Base-by-base conservation (phyloP, 1,140 invertebrate species). In the Drosophila auraria region DNA sequence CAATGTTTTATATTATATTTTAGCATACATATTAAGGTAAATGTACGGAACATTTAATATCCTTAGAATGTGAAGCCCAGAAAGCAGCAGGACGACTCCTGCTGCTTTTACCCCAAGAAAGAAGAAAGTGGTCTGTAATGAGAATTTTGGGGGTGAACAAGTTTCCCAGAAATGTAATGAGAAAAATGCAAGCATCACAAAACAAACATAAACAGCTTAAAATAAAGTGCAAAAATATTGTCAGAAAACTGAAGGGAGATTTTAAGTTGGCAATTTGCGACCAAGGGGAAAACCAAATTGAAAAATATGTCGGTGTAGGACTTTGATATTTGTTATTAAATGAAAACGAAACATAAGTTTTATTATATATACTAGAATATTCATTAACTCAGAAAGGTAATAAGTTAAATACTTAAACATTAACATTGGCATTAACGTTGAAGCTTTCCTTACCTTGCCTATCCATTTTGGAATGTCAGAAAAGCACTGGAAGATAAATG, bases 161-260 rank as follows among this genome's bases (percentile, higher is more conserved):
- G 56, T 73, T 49, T 66, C 40, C 58, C 68, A 64, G 72, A 61
- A 61, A 83, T 83, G 2, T 5, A 42, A 54, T 33, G 5, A 54
- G 30, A 54, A 14, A 44, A 33, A 33, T 83, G 72, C 81, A 30
- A 30, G 27, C 27, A 30, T 30, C 27, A 30, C 27, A 83, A 87
- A 63, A 57, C 66, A 78, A 87, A 87, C 77, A 80, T 71, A 87
- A 87, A 78, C 83, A 87, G 79, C 83, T 83, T 82, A 82, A 77
- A 86, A 65, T 49, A 45, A 78, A 70, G 49, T 65, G 44, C 36
- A 57, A 49, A 54, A 65, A 57, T 64, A 73, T 51, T 44, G 36
- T 27, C 50, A 36, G 36, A 44, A 44, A 30, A 59, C 68, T 20
- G 33, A n/a, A 12, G 23, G 50, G 42, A 36, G 20, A 44, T 11